phyloP scores from a whole-genome alignment of 2,888 invertebrate genomes.

The Coecobrya sp. region DNA sequence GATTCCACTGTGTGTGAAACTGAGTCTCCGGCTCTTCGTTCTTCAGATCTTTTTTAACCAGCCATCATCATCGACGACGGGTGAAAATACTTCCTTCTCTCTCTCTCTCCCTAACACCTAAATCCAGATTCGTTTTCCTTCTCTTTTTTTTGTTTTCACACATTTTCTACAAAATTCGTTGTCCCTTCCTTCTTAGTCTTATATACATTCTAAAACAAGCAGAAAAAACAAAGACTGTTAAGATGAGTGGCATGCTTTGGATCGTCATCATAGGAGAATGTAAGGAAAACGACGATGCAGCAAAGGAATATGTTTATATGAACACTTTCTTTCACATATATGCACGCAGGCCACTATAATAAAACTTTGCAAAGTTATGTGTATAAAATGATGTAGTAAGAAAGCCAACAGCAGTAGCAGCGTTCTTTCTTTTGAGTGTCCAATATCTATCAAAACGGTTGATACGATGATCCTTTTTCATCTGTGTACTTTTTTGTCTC shows the following conservation, averaged over 20 bases:
- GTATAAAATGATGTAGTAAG: slow-evolving; percentile 21
- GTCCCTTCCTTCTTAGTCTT: not conserved
- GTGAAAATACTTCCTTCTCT: not conserved
- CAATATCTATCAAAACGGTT: slow-evolving; percentile 77
- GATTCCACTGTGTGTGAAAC: slow-evolving; percentile 43
- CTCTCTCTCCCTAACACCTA: not conserved
- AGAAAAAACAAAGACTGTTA: slow-evolving; percentile 15
- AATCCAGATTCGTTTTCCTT: slow-evolving; percentile 18
- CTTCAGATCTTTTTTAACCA: slow-evolving; percentile 54
- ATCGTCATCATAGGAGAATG: slow-evolving; percentile 24
- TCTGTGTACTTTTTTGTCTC: slow-evolving; percentile 41
- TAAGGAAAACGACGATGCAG: not conserved
- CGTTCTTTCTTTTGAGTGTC: slow-evolving; percentile 61
- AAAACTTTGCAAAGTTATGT: not conserved
- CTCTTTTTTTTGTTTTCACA: not conserved
- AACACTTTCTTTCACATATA: not conserved
- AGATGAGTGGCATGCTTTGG: slow-evolving; percentile 46
- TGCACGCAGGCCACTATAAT: not conserved
- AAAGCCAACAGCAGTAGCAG: slow-evolving; percentile 12
- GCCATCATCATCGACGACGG: slow-evolving; percentile 24
- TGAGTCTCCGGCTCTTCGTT: slow-evolving; percentile 8
- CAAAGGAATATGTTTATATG: not conserved
- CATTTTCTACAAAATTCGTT: not conserved
- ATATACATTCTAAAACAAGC: slow-evolving; percentile 27
- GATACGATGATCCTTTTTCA: slow-evolving; percentile 70